Evolutionary conservation across 2,113 vertebrate genomes (phyloP).

Genomic region (Oxygymnocypris stewartii): DNA sequence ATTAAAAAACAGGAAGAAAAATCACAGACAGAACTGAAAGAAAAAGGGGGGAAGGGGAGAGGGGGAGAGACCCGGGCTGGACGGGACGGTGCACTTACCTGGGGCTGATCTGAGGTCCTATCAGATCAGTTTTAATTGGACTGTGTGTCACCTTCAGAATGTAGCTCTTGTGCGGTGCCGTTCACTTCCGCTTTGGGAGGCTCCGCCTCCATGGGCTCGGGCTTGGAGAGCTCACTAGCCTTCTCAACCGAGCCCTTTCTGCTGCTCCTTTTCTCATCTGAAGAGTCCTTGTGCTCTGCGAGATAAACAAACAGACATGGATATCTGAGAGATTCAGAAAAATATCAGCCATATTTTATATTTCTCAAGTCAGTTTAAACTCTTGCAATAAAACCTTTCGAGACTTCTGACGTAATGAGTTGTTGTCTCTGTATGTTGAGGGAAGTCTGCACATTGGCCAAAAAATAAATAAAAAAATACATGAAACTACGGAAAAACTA

Average conservation of each 20-base stretch:
- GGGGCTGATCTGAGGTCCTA: constrained; percentile 99
- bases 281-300: constrained; percentile 86
- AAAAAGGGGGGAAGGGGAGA: constrained; percentile 80
- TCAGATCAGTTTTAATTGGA: constrained; percentile 99
- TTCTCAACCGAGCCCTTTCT: constrained; percentile 85
- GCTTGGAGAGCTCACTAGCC: constrained; percentile 83
- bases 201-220: constrained; percentile 89
- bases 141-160: constrained; percentile 99
- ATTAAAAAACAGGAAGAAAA: constrained; percentile 90
- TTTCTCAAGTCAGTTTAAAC: too few species aligned
- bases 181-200: constrained; percentile 89
- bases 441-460: neutral
- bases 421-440: neutral
- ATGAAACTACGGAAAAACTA: too few species aligned
- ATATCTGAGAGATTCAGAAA: neutral
- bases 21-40: constrained; percentile 76
- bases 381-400: too few species aligned
- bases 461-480: too few species aligned
- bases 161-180: constrained; percentile 95
- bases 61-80: constrained; percentile 81
- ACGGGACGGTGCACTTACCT: constrained; percentile 95
- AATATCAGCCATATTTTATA: too few species aligned
- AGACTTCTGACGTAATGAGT: too few species aligned
- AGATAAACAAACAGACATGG: neutral
- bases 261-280: constrained; percentile 93